Base-by-base conservation (phyloP, 2,113 vertebrate species). In the Tenrec ecaudatus region DNA sequence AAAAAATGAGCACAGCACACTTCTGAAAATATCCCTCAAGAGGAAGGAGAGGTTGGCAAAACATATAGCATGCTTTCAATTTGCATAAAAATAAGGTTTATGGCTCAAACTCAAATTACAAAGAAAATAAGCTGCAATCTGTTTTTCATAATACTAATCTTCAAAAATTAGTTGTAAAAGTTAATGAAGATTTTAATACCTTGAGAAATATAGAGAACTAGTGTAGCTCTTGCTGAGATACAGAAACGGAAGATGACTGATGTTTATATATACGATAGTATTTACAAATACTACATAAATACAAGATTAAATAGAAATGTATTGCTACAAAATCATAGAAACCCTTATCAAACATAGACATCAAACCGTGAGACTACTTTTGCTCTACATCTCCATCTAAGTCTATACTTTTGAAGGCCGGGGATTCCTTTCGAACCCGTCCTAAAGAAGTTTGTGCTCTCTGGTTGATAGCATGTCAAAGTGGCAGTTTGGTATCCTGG, bases 141-240 rank as follows among this genome's bases (percentile, higher is more conserved):
- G 36, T 60, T 89, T 86, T 53, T 53, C 47, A 86, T 62, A 86
- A 43, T 23, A 92, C 20, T 62, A 75, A 68, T 84, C 83, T 82
- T n/a, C 60, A 78, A 92, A 80, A 84, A 47, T 77, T n/a, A 89
- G 25, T 27, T 73, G 73, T 23, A 90, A 84, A 92, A 85, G 25
- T 27, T 88, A 93, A 57, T 36, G n/a, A 82, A 75, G 57, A 47
- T 92, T 43, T 95, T 38, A 92, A 88, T 31, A 76, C 16, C 68
- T 89, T 12, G 62, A 78, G 38, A 82, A 90, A 95, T 81, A 81
- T 22, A 81, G 58, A 93, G 17, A 92, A 25, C 19, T 78, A 94
- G 62, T 23, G 14, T n/a, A 88, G 29, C 31, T 88, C 80, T 79
- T 91, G 27, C 62, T 58, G 66, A 93, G 76, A 53, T 79, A 93